Conservation (phyloP, 2,888 invertebrate species). For the Mactromeris polynyma region DNA sequence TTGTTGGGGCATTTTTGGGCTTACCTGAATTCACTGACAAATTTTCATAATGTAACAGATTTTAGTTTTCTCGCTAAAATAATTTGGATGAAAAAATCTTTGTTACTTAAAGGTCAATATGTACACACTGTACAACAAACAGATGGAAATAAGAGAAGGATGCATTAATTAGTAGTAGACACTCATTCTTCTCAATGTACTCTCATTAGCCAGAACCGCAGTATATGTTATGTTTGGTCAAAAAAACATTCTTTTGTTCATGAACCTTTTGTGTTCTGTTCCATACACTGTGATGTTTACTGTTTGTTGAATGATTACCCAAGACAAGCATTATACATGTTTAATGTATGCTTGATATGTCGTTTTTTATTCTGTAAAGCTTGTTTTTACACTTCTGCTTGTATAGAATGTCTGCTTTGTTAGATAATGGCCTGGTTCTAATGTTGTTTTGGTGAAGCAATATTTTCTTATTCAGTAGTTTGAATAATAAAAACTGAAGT, state of each 20-base stretch:
- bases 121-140: too few relatives aligned
- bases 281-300: background rate
- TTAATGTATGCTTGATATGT: background rate
- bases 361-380: constrained; percentile 4
- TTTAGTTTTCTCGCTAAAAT: too few relatives aligned
- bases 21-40: too few relatives aligned
- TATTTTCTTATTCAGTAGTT: constrained; percentile 44
- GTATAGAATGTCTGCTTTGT: background rate
- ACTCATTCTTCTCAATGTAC: too few relatives aligned
- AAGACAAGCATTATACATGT: constrained; percentile 2
- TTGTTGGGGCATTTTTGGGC: too few relatives aligned
- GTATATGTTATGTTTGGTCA: background rate
- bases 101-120: too few relatives aligned
- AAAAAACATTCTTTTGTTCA: background rate
- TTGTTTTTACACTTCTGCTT: background rate
- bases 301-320: background rate
- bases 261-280: constrained; percentile 5
- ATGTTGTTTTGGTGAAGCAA: constrained; percentile 23
- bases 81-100: too few relatives aligned
- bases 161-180: too few relatives aligned
- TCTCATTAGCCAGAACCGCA: background rate
- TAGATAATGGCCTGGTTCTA: constrained; percentile 15
- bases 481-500: constrained; percentile 28
- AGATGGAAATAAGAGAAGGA: too few relatives aligned
- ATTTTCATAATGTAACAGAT: too few relatives aligned